Conservation (phyloP, 2,113 vertebrate species). For the Cariama cristata region DNA sequence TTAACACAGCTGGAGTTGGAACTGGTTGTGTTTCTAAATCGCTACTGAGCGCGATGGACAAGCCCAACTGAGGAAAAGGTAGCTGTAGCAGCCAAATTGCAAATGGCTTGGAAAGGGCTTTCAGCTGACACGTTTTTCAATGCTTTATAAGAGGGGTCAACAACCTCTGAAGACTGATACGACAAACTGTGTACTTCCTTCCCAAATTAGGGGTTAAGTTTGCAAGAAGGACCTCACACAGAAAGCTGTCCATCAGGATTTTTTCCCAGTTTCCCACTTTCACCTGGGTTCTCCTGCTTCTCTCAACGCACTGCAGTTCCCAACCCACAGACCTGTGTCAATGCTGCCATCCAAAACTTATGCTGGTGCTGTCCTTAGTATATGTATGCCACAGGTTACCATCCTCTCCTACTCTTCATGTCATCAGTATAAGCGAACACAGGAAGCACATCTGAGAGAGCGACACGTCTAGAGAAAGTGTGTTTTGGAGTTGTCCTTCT, state of each 20-base stretch:
- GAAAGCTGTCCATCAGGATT: not conserved
- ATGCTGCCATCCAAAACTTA: not conserved
- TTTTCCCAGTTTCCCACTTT: not conserved
- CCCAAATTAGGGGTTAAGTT: not conserved
- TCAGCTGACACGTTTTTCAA: not conserved
- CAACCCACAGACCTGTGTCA: not conserved
- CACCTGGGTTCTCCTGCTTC: not conserved
- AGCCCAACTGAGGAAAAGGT: not conserved
- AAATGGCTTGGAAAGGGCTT: slow-evolving; percentile 26
- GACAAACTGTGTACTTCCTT: not conserved
- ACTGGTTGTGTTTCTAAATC: slow-evolving; percentile 8
- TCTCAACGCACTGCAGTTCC: not conserved
- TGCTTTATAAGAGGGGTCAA: not conserved
- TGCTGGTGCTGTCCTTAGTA: not conserved
- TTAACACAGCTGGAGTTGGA: slow-evolving; percentile 60
- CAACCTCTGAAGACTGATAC: not conserved
- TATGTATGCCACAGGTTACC: rapidly evolving
- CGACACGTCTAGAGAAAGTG: not conserved
- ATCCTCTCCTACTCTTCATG: not conserved
- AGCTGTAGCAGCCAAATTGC: slow-evolving; percentile 8
- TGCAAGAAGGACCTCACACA: not conserved
- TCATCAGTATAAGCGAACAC: not conserved
- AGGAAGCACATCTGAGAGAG: not conserved
- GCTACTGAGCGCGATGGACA: not conserved
- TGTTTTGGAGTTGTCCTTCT: not conserved